These are phyloP conservation scores for Busseola fusca DNA, from an alignment of 2,888 invertebrate genomes.

Conservation along the genomic window DNA sequence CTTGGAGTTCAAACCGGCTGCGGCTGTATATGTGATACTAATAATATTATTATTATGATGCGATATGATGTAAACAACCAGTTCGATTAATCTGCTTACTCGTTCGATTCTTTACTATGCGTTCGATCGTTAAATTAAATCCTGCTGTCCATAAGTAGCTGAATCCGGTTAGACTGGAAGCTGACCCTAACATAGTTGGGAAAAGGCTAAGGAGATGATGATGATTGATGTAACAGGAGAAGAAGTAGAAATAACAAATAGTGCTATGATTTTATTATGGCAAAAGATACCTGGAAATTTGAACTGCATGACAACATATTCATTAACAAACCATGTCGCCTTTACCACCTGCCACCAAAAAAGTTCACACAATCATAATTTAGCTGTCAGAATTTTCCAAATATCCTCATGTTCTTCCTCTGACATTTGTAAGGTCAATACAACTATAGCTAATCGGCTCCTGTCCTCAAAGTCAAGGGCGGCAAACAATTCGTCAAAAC, in stretches of 20 bases:
- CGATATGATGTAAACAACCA: slow-evolving; percentile 25
- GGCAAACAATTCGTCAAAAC: slow-evolving; percentile 54
- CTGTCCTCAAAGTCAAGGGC: slow-evolving; percentile 67
- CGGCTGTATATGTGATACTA: slow-evolving; percentile 29
- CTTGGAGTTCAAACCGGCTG: slow-evolving; percentile 32
- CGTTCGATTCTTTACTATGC: slow-evolving; percentile 1
- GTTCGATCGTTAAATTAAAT: slow-evolving; percentile 13
- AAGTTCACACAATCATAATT: slow-evolving; percentile 22
- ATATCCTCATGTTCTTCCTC: slow-evolving; percentile 23
- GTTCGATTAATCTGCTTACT: slow-evolving; percentile 10
- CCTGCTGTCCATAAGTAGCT: not conserved
- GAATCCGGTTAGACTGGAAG: no score
- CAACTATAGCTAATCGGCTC: slow-evolving; percentile 50
- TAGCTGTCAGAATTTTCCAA: slow-evolving; percentile 29
- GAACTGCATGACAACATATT: not conserved
- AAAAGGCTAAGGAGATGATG: not conserved
- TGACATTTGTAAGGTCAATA: slow-evolving; percentile 52
- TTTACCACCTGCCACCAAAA: slow-evolving; percentile 1
- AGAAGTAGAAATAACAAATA: not conserved
- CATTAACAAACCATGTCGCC: not conserved
- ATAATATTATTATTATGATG: slow-evolving; percentile 25
- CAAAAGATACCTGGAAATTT: not conserved
- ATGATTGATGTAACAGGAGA: not conserved
- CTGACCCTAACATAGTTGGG: no score
- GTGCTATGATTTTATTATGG: not conserved